Evolutionary conservation across 2,797 vertebrate genomes (phyloP).

Genomic region (Halcyon chelicuti): DNA sequence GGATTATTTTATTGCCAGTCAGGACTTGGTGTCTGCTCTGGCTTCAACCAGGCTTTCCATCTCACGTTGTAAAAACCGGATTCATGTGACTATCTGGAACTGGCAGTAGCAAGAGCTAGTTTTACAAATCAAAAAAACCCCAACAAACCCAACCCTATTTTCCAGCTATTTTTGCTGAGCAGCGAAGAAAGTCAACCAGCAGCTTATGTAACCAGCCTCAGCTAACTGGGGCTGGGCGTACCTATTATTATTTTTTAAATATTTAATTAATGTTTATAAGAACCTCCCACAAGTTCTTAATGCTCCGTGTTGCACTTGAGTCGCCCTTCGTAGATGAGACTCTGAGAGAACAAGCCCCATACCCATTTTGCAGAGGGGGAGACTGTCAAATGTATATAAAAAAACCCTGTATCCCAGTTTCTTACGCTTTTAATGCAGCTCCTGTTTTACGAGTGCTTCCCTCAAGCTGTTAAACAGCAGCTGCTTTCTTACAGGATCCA

Average conservation of each 20-base stretch:
- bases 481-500: not conserved
- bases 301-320: not conserved
- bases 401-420: not conserved
- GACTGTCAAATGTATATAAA: not conserved
- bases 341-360: not conserved
- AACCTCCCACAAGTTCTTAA: not conserved
- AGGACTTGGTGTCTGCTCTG: not conserved
- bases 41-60: not conserved
- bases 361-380: not conserved
- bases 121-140: not conserved
- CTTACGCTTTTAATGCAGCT: not conserved
- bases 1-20: not conserved
- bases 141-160: not conserved
- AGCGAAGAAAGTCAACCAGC: not conserved
- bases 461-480: not conserved
- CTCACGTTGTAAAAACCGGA: not conserved
- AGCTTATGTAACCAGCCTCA: not conserved
- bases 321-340: not conserved
- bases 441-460: not conserved
- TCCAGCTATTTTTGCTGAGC: not conserved
- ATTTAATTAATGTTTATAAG: constrained; percentile 19
- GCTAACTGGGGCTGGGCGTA: not conserved
- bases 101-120: not conserved
- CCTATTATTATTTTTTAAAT: constrained; percentile 3
- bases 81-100: not conserved